phyloP scores from a whole-genome alignment of 1,140 invertebrate species.

The Aphis craccivora region DNA sequence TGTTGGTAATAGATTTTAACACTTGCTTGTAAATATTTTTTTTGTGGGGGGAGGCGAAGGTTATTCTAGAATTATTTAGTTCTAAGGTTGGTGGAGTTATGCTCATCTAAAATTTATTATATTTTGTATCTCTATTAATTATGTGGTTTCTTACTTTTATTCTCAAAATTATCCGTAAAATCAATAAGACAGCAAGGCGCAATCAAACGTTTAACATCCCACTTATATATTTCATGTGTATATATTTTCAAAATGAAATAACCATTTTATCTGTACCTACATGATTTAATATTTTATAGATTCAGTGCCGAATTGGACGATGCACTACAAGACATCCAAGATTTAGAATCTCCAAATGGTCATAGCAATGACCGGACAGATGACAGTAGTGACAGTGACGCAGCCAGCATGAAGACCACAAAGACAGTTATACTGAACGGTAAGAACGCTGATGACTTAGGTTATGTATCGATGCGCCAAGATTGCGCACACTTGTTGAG shows the following conservation, averaged over 20 bases:
- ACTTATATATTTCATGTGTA: background rate
- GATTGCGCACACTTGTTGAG: conserved; percentile 47
- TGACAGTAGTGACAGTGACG: conserved; percentile 55
- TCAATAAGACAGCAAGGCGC: background rate
- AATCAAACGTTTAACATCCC: background rate
- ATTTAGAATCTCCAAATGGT: conserved; percentile 65
- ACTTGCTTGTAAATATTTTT: background rate
- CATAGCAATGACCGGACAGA: conserved; percentile 39
- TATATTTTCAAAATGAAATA: background rate
- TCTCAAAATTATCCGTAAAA: background rate
- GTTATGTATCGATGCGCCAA: conserved; percentile 39
- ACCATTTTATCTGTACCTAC: background rate
- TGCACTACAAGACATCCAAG: conserved; percentile 66
- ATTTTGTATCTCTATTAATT: background rate
- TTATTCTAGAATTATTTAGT: background rate
- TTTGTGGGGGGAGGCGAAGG: background rate
- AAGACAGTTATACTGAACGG: conserved; percentile 46
- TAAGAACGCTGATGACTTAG: conserved; percentile 42
- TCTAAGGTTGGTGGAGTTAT: background rate
- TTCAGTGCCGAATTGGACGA: conserved; percentile 66
- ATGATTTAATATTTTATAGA: conserved; percentile 61
- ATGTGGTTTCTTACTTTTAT: background rate
- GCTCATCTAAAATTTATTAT: background rate
- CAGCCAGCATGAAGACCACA: conserved; percentile 52
- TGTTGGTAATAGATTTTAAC: background rate